phyloP scores from a whole-genome alignment of 2,888 invertebrate genomes.

The Cephus pulcher region DNA sequence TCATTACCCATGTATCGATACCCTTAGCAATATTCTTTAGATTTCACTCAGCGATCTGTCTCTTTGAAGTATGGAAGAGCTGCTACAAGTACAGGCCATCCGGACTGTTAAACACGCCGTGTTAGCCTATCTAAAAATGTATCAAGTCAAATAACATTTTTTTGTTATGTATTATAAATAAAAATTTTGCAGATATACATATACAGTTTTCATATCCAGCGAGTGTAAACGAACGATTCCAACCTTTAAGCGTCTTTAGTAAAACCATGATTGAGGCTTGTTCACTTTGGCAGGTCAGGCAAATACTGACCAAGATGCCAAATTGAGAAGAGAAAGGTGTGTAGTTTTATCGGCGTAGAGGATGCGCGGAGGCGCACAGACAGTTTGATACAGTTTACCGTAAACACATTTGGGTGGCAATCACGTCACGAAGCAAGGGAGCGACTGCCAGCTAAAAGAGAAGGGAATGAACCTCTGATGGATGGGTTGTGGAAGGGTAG shows the following conservation, averaged over 20 bases:
- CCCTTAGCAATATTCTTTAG: conserved; percentile 90
- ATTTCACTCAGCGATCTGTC: conserved; percentile 91
- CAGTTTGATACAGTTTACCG: conserved; percentile 65
- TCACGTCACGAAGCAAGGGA: conserved; percentile 57
- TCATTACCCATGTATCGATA: conserved; percentile 90
- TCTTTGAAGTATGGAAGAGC: conserved; percentile 93
- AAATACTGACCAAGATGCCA: conserved; percentile 29
- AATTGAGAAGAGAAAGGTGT: conserved; percentile 34
- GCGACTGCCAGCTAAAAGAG: conserved; percentile 24
- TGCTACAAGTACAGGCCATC: conserved; percentile 80
- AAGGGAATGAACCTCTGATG: conserved; percentile 21
- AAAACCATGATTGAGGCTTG: neutral
- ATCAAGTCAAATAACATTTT: no score
- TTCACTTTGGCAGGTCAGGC: conserved; percentile 4
- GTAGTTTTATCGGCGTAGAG: conserved; percentile 25
- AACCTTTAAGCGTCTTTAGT: neutral
- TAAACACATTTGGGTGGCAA: conserved; percentile 65
- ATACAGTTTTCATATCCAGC: neutral
- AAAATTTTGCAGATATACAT: neutral
- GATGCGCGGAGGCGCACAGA: conserved; percentile 40
- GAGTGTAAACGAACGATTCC: neutral
- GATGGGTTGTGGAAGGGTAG: conserved; percentile 33
- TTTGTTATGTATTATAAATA: neutral
- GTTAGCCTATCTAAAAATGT: neutral
- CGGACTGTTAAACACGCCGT: conserved; percentile 23